Evolutionary conservation across 92 coral and sea anemone species (phyloP).

Genomic region (Bergia sp.): DNA sequence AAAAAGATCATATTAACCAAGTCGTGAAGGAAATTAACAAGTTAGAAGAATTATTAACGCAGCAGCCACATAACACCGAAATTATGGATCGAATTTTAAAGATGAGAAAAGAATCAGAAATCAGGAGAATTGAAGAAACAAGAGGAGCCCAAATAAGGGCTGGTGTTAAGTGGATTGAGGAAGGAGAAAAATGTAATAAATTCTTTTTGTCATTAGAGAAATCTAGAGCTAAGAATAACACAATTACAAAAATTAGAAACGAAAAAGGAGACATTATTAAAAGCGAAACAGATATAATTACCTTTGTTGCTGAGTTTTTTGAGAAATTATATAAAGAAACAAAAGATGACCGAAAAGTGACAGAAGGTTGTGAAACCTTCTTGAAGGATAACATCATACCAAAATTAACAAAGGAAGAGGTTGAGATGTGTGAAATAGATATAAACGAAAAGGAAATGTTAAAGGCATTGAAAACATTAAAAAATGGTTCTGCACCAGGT

Average conservation of each 20-base stretch:
- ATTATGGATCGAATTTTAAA: neutral
- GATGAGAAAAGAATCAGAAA: neutral
- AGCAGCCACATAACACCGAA: neutral
- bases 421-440: neutral
- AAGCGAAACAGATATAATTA: neutral
- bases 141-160: neutral
- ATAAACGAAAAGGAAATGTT: neutral
- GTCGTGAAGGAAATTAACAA: neutral
- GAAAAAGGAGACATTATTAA: conserved; percentile 8
- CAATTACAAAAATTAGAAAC: conserved; percentile 11
- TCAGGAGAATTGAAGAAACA: neutral
- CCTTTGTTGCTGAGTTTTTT: neutral
- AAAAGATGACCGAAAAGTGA: conserved; percentile 3
- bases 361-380: neutral
- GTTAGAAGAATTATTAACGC: neutral
- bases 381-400: neutral
- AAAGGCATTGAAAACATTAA: neutral
- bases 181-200: neutral
- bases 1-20: neutral
- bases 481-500: conserved; percentile 14
- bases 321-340: conserved; percentile 14
- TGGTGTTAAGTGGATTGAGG: neutral
- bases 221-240: conserved; percentile 10
- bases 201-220: conserved; percentile 5
- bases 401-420: neutral